These are phyloP conservation scores for Entomobrya proxima DNA, from an alignment of 2,888 invertebrate genomes.

Conservation along the genomic window DNA sequence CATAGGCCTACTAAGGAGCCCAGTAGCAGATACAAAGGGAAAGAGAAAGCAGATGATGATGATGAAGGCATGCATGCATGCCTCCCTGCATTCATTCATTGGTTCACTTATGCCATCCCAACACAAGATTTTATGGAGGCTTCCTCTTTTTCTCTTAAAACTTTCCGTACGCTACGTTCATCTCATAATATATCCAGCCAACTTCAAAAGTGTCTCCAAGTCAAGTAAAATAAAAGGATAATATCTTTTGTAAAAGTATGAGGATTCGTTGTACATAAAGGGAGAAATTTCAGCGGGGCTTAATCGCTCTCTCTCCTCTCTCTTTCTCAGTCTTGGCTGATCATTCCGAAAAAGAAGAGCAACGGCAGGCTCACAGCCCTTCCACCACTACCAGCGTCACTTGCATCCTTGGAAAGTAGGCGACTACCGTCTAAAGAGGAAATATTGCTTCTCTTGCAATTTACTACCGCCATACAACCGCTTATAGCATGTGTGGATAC, in stretches of 20 bases:
- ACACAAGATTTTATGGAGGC: not conserved
- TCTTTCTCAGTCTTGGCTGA: not conserved
- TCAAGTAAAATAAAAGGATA: conserved; percentile 50
- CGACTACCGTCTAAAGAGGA: conserved; percentile 44
- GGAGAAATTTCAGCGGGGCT: conserved; percentile 19
- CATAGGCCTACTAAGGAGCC: not conserved
- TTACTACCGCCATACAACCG: conserved; percentile 10
- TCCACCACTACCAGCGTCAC: conserved; percentile 6
- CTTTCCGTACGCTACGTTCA: not conserved
- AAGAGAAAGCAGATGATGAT: conserved; percentile 3
- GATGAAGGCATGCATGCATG: conserved; percentile 40
- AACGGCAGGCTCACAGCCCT: not conserved
- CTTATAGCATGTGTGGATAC: not conserved
- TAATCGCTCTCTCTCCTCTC: not conserved
- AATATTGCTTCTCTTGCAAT: conserved; percentile 41
- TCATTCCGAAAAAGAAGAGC: not conserved
- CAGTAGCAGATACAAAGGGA: not conserved
- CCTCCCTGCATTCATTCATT: conserved; percentile 28
- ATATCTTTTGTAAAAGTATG: conserved; percentile 40
- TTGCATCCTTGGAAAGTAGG: not conserved
- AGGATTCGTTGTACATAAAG: not conserved
- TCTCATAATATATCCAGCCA: conserved; percentile 1
- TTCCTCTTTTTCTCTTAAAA: conserved; percentile 13
- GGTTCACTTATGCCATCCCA: conserved; percentile 43
- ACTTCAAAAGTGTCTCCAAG: conserved; percentile 48